Evolutionary conservation across 2,888 invertebrate species (phyloP).

Genomic region (Iphiclides podalirius): DNA sequence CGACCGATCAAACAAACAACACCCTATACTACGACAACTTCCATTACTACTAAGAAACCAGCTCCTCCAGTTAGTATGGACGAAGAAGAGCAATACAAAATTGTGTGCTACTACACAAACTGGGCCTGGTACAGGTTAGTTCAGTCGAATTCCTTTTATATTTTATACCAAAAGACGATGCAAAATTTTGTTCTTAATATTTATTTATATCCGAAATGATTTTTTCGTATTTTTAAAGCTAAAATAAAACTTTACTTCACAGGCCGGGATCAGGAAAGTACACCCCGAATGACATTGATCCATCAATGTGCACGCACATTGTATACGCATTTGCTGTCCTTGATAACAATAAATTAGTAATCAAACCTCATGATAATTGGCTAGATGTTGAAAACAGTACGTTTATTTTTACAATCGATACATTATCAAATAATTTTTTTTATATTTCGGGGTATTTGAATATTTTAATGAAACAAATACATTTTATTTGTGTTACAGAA

Average conservation of each 20-base stretch:
- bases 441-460: neutral
- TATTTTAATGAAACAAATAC: too few relatives aligned
- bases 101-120: conserved; percentile 95
- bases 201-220: too few relatives aligned
- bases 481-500: conserved; percentile 81
- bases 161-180: too few relatives aligned
- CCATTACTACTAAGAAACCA: conserved; percentile 31
- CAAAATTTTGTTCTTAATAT: too few relatives aligned
- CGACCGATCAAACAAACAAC: conserved; percentile 36
- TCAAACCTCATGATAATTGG: conserved; percentile 93
- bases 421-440: neutral
- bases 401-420: too few relatives aligned
- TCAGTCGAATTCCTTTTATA: neutral
- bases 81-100: conserved; percentile 81
- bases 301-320: conserved; percentile 93
- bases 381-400: conserved; percentile 92
- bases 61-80: conserved; percentile 35
- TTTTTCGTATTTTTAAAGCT: neutral
- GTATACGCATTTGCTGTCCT: conserved; percentile 95
- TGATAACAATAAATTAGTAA: conserved; percentile 85
- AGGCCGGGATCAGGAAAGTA: conserved; percentile 90
- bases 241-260: conserved; percentile 24
- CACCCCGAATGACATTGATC: conserved; percentile 90
- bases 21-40: conserved; percentile 44
- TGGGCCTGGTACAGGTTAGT: conserved; percentile 92